Evolutionary conservation across 2,888 invertebrate species (phyloP).

Genomic region (Platycnemis pennipes): DNA sequence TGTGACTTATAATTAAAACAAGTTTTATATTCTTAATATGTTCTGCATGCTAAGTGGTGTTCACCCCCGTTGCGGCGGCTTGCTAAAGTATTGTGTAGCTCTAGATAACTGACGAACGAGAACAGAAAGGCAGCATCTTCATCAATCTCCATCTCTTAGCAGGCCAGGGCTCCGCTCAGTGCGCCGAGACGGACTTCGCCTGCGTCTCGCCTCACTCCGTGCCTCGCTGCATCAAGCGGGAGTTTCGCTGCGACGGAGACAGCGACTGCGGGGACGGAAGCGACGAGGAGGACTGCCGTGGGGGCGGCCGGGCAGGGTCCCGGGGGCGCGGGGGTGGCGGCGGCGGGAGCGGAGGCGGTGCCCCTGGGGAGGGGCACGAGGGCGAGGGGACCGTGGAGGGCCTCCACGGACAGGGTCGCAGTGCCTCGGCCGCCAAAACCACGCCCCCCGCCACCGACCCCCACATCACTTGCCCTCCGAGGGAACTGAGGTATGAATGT

Average conservation of each 20-base stretch:
- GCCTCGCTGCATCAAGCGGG: slow-evolving; percentile 86
- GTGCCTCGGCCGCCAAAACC: slow-evolving; percentile 79
- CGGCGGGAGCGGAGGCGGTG: slow-evolving; percentile 88
- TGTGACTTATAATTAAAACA: too few relatives aligned
- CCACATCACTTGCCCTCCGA: slow-evolving; percentile 83
- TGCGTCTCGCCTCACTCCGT: slow-evolving; percentile 81
- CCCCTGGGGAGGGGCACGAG: slow-evolving; percentile 87
- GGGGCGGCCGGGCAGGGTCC: slow-evolving; percentile 90
- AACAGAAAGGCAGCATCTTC: too few relatives aligned
- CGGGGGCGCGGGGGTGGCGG: slow-evolving; percentile 91
- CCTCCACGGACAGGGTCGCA: slow-evolving; percentile 41
- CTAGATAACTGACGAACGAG: too few relatives aligned
- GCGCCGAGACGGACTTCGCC: slow-evolving; percentile 88
- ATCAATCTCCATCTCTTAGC: too few relatives aligned
- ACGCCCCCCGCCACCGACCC: slow-evolving; percentile 88
- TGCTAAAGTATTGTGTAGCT: too few relatives aligned
- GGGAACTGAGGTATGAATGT: slow-evolving; percentile 35
- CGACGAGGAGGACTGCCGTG: slow-evolving; percentile 90
- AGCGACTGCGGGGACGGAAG: slow-evolving; percentile 94
- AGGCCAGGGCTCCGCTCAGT: slow-evolving; percentile 77
- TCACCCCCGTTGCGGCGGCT: too few relatives aligned
- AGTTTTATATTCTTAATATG: too few relatives aligned
- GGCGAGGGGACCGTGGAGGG: slow-evolving; percentile 74
- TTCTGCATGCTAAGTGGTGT: too few relatives aligned
- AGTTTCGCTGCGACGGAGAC: slow-evolving; percentile 91